phyloP scores from a whole-genome alignment of 2,113 vertebrate genomes.

The Tragelaphus scriptus region DNA sequence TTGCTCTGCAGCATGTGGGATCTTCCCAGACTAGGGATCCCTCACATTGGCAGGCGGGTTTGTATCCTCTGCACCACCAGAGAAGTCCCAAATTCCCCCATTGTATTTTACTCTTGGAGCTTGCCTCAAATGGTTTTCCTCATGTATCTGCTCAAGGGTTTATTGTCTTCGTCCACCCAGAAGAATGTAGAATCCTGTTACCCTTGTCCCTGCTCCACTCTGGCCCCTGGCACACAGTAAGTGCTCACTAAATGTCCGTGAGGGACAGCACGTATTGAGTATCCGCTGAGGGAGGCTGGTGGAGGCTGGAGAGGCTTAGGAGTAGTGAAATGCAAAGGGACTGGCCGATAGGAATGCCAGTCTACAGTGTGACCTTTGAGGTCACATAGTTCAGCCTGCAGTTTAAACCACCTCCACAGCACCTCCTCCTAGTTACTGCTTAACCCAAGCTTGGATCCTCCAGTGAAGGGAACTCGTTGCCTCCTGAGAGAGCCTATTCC shows the following conservation, averaged over 20 bases:
- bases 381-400: not conserved
- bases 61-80: not conserved
- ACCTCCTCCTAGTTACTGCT: not conserved
- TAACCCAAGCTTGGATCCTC: not conserved
- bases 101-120: not conserved
- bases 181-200: not conserved
- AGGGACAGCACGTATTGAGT: not conserved
- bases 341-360: not conserved
- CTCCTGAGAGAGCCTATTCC: not conserved
- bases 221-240: not conserved
- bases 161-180: not conserved
- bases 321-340: not conserved
- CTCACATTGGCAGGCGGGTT: not conserved
- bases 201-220: not conserved
- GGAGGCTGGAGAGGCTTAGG: not conserved
- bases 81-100: not conserved
- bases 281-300: not conserved
- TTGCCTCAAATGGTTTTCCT: not conserved
- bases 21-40: not conserved
- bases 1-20: not conserved
- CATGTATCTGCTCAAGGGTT: not conserved
- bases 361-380: not conserved
- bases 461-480: not conserved
- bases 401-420: not conserved
- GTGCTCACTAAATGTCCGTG: not conserved